Conservation (phyloP, 2,797 vertebrate species). For the Pantherophis alleghaniensis region DNA sequence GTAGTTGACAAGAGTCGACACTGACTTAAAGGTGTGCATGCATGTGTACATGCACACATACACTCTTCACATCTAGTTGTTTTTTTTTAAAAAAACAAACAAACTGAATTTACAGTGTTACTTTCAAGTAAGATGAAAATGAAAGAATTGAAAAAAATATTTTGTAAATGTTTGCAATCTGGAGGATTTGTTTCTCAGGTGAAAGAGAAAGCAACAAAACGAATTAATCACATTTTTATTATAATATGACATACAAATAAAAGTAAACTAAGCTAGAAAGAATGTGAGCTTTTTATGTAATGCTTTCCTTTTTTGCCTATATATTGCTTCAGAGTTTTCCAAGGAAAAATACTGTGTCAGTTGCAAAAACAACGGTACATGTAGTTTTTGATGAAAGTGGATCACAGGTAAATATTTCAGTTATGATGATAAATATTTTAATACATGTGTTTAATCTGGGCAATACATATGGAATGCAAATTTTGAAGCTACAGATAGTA, state of each 20-base stretch:
- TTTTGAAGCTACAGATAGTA: neutral
- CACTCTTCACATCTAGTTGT: neutral
- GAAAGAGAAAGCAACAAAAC: neutral
- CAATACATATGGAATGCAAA: neutral
- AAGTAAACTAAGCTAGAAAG: neutral
- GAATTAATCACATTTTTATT: neutral
- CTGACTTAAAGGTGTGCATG: neutral
- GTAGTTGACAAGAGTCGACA: neutral
- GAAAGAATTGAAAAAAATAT: neutral
- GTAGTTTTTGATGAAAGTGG: slow-evolving; percentile 79
- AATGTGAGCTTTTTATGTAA: fast-evolving
- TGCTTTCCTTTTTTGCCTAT: neutral
- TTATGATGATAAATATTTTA: neutral
- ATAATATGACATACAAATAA: neutral
- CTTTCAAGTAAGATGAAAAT: neutral
- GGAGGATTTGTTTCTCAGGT: neutral
- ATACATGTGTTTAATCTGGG: neutral
- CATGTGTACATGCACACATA: neutral
- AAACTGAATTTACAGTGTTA: neutral
- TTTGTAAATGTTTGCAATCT: neutral
- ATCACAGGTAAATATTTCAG: slow-evolving; percentile 81
- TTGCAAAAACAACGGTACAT: slow-evolving; percentile 81
- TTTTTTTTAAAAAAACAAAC: neutral
- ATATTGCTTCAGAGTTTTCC: slow-evolving; percentile 74
- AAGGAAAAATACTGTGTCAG: slow-evolving; percentile 76